Evolutionary conservation across 2,113 vertebrate species (phyloP).

Genomic region (Notiomystis cincta): DNA sequence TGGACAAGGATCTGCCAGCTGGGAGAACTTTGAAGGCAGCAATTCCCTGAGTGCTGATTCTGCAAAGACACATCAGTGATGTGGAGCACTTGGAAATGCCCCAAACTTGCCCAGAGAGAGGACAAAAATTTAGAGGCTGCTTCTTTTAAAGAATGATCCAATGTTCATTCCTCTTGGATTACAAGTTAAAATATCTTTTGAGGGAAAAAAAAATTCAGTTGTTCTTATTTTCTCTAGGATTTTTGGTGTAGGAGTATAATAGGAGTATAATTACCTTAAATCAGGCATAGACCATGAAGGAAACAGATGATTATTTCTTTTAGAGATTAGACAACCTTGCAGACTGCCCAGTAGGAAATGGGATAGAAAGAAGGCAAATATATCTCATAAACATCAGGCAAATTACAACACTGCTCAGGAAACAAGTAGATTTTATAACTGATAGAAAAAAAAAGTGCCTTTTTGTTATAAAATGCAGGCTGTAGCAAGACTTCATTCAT

Average conservation of each 20-base stretch:
- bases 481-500: background rate
- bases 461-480: background rate
- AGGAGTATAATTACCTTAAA: background rate
- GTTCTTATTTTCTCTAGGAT: background rate
- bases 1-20: background rate
- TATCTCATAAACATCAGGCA: background rate
- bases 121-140: background rate
- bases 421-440: background rate
- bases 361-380: background rate
- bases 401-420: constrained; percentile 8
- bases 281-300: background rate
- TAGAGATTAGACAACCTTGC: background rate
- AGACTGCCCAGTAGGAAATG: constrained; percentile 3
- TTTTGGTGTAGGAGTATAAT: background rate
- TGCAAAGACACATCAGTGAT: background rate
- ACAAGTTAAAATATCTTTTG: background rate
- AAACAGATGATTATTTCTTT: constrained; percentile 52
- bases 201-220: background rate
- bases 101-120: rapidly evolving
- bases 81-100: background rate
- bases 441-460: background rate
- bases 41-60: background rate
- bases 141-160: background rate
- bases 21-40: background rate
- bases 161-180: background rate